phyloP scores from a whole-genome alignment of 2,888 invertebrate species.

The Anticlea derivata region DNA sequence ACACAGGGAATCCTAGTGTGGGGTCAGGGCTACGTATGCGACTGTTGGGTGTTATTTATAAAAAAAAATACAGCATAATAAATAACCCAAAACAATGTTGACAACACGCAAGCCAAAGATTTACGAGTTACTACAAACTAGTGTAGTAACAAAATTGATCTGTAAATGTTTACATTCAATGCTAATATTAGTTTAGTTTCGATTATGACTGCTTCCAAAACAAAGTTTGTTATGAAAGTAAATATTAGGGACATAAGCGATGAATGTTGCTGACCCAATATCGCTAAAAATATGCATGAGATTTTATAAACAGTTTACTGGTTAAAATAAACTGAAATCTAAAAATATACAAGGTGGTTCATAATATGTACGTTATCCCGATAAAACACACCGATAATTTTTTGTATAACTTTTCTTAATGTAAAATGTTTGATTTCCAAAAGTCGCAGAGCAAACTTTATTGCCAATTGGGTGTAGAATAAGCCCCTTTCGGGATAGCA shows the following conservation, averaged over 20 bases:
- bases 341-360: no score
- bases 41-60: no score
- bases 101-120: conserved; percentile 20
- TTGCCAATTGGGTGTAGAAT: no score
- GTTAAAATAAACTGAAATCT: not conserved
- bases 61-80: conserved; percentile 1
- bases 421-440: no score
- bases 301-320: conserved; percentile 15
- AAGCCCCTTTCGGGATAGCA: no score
- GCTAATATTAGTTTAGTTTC: conserved; percentile 34
- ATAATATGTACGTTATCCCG: no score
- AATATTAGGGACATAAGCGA: conserved; percentile 22
- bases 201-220: conserved; percentile 30
- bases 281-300: conserved; percentile 16
- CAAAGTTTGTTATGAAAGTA: conserved; percentile 34
- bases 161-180: conserved; percentile 33
- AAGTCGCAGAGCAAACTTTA: no score
- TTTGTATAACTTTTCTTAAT: no score
- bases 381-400: no score
- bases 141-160: conserved; percentile 31
- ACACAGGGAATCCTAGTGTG: no score
- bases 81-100: conserved; percentile 21
- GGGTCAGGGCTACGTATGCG: no score
- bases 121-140: conserved; percentile 23
- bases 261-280: conserved; percentile 23